Evolutionary conservation across 1,140 invertebrate species (phyloP), one percentile per base, ranked within the genome.

Genomic region (roundworm (Caenorhabditis elegans)): DNA sequence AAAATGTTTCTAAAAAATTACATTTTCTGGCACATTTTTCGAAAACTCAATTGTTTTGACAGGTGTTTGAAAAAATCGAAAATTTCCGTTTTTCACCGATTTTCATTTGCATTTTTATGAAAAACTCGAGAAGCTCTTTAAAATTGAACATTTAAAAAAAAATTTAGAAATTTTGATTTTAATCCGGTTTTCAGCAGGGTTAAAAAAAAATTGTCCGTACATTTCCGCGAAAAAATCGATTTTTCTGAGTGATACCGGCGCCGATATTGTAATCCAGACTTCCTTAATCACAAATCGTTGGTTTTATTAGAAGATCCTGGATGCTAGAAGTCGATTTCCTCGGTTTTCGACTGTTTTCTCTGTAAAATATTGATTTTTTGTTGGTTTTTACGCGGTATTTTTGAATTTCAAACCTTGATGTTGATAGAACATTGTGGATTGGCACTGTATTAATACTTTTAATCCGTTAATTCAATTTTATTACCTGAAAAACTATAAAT

Each of bases 281-380:
- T 70, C 60, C n/a, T 70, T 34, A 70, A 39, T 70, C 1, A 70
- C n/a, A 70, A 70, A 70, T 70, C 60, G 34, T 70, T 70, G 5
- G 60, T 34, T 39, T 70, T 0, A 70, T 43, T 11, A 70, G 60
- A 19, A 70, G 19, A 13, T 70, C 60, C 34, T 70, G 60, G 22
- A 70, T 39, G n/a, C 60, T 70, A 4, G 60, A 70, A 70, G 60
- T 39, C 60, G n/a, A n/a, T n/a, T 70, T 34, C n/a, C 60, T 70
- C 8, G 34, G 10, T 24, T 70, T 70, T 10, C 60, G 31, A 43
- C 60, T 70, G 26, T 70, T 39, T 15, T 39, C 60, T 39, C 60
- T 70, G n/a, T 4, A 70, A 70, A n/a, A 2, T 2, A 19, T 70
- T 31, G 11, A 17, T 19, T 11, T 43, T 55, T 10, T n/a, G n/a